These are phyloP conservation scores for Lacanobia wlatinum DNA, from an alignment of 2,888 invertebrate species.

Conservation along the genomic window DNA sequence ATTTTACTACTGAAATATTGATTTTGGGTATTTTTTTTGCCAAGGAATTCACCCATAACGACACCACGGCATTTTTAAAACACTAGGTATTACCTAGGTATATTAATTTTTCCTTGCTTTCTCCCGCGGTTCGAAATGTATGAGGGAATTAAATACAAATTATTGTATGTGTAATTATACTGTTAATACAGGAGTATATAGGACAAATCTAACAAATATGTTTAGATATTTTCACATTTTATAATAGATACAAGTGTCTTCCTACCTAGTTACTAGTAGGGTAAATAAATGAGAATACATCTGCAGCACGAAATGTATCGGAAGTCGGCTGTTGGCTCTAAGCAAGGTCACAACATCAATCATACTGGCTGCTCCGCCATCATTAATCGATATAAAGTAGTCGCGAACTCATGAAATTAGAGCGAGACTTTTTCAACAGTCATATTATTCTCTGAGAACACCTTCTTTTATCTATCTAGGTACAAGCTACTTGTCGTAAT, in stretches of 20 bases:
- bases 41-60: neutral
- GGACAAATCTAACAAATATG: neutral
- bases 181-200: too few species aligned
- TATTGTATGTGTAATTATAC: too few species aligned
- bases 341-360: conserved; percentile 37
- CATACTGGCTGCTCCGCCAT: conserved; percentile 37
- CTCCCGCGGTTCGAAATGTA: too few species aligned
- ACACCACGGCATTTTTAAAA: too few species aligned
- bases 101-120: too few species aligned
- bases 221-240: neutral
- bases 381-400: conserved; percentile 43
- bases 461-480: conserved; percentile 25
- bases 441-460: conserved; percentile 9
- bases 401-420: conserved; percentile 10
- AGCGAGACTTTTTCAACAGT: conserved; percentile 7
- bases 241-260: neutral
- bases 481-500: neutral
- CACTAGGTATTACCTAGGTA: too few species aligned
- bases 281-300: conserved; percentile 1
- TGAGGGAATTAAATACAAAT: too few species aligned
- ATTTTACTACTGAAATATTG: neutral
- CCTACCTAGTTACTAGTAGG: too few species aligned
- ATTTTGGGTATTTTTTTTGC: neutral
- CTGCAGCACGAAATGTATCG: conserved; percentile 24
- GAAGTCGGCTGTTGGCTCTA: conserved; percentile 11